Evolutionary conservation across 2,888 invertebrate genomes (phyloP).

Genomic region (Lacanobia wlatinum): DNA sequence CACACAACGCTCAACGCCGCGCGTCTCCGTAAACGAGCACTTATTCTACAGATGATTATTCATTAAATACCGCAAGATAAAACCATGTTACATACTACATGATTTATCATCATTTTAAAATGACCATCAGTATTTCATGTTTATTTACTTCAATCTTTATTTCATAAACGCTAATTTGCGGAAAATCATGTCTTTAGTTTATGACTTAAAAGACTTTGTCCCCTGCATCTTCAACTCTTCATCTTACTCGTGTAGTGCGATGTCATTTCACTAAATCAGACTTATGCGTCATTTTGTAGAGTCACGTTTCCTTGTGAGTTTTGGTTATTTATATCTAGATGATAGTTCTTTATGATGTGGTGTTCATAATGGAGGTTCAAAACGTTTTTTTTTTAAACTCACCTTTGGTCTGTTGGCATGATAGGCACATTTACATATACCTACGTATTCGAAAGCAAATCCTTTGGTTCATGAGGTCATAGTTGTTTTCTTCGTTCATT

Average conservation of each 20-base stretch:
- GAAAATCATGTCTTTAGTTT: background rate
- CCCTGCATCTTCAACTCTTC: background rate
- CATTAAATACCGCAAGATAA: conserved; percentile 9
- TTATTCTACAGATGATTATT: background rate
- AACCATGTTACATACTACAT: no score
- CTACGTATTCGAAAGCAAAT: background rate
- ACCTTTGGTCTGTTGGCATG: background rate
- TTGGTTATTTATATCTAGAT: conserved; percentile 15
- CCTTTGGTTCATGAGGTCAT: conserved; percentile 13
- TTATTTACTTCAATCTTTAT: background rate
- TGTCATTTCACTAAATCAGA: conserved; percentile 25
- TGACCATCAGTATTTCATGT: background rate
- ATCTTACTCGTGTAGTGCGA: background rate
- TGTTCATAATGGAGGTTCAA: background rate
- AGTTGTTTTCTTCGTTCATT: conserved; percentile 15
- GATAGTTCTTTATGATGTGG: background rate
- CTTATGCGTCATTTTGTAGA: conserved; percentile 13
- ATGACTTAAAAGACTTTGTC: conserved; percentile 17
- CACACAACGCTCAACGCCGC: no score
- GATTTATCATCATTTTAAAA: background rate
- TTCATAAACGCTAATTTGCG: background rate
- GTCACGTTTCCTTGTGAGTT: conserved; percentile 11
- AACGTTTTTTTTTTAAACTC: background rate
- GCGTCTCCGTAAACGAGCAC: no score
- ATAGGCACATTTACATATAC: background rate